phyloP scores from a whole-genome alignment of 1,140 invertebrate species.

The Matsumurasca onukii region DNA sequence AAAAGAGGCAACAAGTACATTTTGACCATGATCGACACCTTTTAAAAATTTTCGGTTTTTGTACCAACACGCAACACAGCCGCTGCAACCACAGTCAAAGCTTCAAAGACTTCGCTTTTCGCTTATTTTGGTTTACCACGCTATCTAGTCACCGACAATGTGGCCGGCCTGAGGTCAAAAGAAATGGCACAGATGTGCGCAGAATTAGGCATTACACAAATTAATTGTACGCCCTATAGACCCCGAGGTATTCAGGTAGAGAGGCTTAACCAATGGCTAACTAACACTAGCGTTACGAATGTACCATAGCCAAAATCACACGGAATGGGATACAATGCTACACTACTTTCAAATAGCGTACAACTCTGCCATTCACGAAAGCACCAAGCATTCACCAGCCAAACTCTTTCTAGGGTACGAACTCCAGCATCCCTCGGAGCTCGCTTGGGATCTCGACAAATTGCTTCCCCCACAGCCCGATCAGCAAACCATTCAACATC shows the following conservation, averaged over 20 bases:
- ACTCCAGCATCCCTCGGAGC: slow-evolving; percentile 13
- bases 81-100: not conserved
- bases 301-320: slow-evolving; percentile 8
- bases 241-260: not conserved
- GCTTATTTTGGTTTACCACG: slow-evolving; percentile 8
- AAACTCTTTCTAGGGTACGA: not conserved
- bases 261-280: not conserved
- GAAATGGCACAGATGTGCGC: slow-evolving; percentile 8
- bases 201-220: slow-evolving; percentile 13
- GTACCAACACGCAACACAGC: not conserved
- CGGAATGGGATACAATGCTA: slow-evolving; percentile 1
- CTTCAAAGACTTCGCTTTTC: not conserved
- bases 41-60: slow-evolving; percentile 7
- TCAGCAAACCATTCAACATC: not conserved
- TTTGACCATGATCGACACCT: slow-evolving; percentile 1
- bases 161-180: not conserved
- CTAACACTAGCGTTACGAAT: slow-evolving; percentile 8
- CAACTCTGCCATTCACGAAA: not conserved
- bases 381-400: not conserved
- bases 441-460: slow-evolving; percentile 4
- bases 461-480: not conserved
- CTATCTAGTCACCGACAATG: slow-evolving; percentile 12
- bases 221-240: not conserved
- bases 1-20: not conserved
- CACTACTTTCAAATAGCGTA: slow-evolving; percentile 15